These are phyloP conservation scores for Drosophila subsilvestris DNA, from an alignment of 2,888 invertebrate genomes.

Conservation along the genomic window DNA sequence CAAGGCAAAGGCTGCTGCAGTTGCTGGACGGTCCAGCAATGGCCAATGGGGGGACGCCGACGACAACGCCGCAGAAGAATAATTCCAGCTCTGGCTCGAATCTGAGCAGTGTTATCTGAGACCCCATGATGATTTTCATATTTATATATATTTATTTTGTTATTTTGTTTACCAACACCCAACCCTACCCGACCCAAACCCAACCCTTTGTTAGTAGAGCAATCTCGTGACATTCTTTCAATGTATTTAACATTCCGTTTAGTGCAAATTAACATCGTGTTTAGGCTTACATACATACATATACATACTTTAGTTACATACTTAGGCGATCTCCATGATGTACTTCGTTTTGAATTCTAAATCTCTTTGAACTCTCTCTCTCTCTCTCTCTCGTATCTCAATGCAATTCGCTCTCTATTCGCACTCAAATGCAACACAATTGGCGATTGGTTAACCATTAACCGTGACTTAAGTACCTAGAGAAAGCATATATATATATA, in stretches of 20 bases:
- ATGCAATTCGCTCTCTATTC: conserved; percentile 43
- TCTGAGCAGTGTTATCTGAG: conserved; percentile 66
- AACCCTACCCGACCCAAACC: background rate
- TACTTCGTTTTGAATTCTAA: conserved; percentile 55
- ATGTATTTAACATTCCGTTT: conserved; percentile 67
- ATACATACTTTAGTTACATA: conserved; percentile 49
- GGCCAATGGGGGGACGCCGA: conserved; percentile 58
- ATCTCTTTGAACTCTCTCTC: conserved; percentile 53
- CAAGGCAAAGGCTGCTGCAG: conserved; percentile 90
- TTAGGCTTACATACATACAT: conserved; percentile 47
- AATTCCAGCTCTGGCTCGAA: conserved; percentile 51
- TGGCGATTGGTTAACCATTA: conserved; percentile 42
- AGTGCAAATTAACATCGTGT: conserved; percentile 63
- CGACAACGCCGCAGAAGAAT: conserved; percentile 60
- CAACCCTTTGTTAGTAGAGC: conserved; percentile 52
- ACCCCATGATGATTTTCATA: conserved; percentile 2
- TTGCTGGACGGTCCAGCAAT: conserved; percentile 86
- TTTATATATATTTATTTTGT: conserved; percentile 35
- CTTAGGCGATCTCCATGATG: conserved; percentile 69
- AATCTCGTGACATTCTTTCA: conserved; percentile 46
- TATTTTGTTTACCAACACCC: conserved; percentile 10
- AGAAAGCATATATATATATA: conserved; percentile 59
- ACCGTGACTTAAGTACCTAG: conserved; percentile 73
- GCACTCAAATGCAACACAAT: conserved; percentile 8
- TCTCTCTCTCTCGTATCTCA: conserved; percentile 37